Base-by-base conservation (phyloP, 2,113 vertebrate species). In the Chrysemys picta region DNA sequence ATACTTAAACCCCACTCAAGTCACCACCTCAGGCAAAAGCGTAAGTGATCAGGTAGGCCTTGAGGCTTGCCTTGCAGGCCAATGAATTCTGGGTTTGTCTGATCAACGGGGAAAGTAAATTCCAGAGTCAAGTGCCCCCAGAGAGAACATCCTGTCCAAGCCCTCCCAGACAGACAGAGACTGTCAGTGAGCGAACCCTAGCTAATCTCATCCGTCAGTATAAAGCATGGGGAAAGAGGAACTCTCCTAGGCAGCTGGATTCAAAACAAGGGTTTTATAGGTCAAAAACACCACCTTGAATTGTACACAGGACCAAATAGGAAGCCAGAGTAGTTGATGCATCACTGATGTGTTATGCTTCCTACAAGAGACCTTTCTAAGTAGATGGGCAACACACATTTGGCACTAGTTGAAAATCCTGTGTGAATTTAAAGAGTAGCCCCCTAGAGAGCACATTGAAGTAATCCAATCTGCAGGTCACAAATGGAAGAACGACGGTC, bases 141-240 rank as follows among this genome's bases (percentile, higher is more conserved):
- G 31, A 85, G 78, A 94, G 85, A 78, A 84, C 95, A 38, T 72
- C 53, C 72, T n/a, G 83, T 81, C 86, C 83, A 93, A 93, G 89
- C 47, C 80, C 93, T 87, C 84, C 80, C 88, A 85, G 92, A 96
- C 92, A 93, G 89, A 82, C 1, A 57, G 80, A 96, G 95, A 95
- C 50, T 92, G 84, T 1, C 56, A 62, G 5, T 0, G 0, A 88
- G 79, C 25, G 82, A 95, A 92, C 65, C 89, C 87, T 86, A 72
- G 84, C 85, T 97, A 95, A 97, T 97, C 94, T 82, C 81, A 85
- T 29, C 89, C 88, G 81, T 95, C 93, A 53, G 89, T 92, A 56
- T 5, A 21, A 78, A 65, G 54, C 83, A 89, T 11, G 69, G 57
- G 56, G 88, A 97, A 75, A 62, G 83, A 88, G 92, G 12, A 79